Conservation (phyloP, 2,797 vertebrate species). For the Crocidura indochinensis region DNA sequence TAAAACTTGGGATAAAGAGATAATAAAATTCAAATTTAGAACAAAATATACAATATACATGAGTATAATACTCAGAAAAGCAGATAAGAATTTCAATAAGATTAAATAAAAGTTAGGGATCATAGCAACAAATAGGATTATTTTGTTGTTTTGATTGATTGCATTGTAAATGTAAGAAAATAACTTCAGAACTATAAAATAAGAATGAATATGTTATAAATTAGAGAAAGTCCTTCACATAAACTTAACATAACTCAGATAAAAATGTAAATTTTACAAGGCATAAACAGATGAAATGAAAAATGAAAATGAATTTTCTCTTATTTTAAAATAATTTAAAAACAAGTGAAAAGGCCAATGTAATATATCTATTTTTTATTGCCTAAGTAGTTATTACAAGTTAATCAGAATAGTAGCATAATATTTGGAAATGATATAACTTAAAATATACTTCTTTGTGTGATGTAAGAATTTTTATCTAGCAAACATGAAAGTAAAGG, state of each 20-base stretch:
- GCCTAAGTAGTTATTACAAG: neutral
- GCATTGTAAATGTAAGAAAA: neutral
- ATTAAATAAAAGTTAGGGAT: neutral
- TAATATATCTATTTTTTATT: neutral
- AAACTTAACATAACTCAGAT: neutral
- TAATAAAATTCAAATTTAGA: neutral
- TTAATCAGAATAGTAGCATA: neutral
- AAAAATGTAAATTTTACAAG: neutral
- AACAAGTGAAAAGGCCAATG: neutral
- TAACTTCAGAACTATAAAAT: neutral
- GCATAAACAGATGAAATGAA: neutral
- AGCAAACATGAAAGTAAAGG: no score
- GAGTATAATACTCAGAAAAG: neutral
- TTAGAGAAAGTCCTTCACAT: neutral
- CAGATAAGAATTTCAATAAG: neutral
- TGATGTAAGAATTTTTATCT: no score
- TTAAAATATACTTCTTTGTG: no score
- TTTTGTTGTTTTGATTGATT: no score
- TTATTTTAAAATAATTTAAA: constrained; percentile 7
- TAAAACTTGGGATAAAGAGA: neutral
- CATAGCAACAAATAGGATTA: neutral
- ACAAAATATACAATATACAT: neutral
- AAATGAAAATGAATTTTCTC: neutral
- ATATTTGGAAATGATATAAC: no score
- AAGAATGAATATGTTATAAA: neutral